Conservation (phyloP, 2,113 vertebrate genomes). For the Notiomystis cincta region DNA sequence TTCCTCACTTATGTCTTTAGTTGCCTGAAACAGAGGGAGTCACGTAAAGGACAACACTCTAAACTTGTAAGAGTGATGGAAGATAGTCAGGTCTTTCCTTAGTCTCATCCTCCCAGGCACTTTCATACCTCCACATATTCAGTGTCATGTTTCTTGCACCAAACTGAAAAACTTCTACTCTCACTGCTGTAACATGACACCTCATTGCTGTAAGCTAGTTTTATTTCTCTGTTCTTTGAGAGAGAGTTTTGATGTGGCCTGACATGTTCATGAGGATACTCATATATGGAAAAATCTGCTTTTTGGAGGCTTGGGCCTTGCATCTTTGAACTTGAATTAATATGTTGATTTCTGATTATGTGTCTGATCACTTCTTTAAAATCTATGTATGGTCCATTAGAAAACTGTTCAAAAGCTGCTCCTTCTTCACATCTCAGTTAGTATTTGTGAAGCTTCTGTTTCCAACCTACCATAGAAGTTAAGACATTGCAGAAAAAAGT, state of each 20-base stretch:
- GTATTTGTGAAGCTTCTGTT: background rate
- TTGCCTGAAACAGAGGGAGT: background rate
- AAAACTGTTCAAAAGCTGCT: background rate
- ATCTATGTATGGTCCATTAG: background rate
- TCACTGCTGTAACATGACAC: accelerated
- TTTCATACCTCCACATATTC: background rate
- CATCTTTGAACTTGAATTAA: background rate
- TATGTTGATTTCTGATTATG: background rate
- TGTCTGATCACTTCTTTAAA: background rate
- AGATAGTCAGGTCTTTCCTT: background rate
- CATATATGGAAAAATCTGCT: background rate
- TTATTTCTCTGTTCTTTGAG: background rate
- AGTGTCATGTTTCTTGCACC: background rate
- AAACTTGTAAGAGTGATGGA: background rate
- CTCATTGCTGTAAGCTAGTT: background rate
- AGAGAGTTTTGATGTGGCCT: background rate
- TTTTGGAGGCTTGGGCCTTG: background rate
- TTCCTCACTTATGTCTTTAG: background rate
- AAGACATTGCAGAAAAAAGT: background rate
- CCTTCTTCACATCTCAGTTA: background rate
- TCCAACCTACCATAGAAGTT: background rate
- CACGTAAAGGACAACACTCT: background rate
- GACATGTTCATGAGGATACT: background rate
- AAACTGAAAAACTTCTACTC: accelerated
- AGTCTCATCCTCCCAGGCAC: background rate